phyloP scores from a whole-genome alignment of 1,140 invertebrate genomes.

The Sipha flava region DNA sequence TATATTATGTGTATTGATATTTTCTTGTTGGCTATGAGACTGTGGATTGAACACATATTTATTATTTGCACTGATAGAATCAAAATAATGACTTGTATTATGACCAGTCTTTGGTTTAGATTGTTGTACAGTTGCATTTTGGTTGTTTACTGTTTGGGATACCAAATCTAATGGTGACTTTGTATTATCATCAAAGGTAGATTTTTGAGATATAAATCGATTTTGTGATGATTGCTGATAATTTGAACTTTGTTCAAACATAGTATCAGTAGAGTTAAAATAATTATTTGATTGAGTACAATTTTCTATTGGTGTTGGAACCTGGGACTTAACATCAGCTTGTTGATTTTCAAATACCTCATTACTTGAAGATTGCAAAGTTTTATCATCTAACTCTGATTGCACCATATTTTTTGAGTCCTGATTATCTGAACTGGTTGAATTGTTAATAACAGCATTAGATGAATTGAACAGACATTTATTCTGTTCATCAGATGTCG shows the following conservation, averaged over 20 bases:
- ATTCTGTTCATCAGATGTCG: neutral
- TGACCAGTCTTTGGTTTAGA: neutral
- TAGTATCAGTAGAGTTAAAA: neutral
- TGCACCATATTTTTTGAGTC: neutral
- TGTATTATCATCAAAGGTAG: neutral
- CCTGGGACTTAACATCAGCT: no score
- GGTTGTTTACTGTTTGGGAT: neutral
- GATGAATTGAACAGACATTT: neutral
- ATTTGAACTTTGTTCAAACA: neutral
- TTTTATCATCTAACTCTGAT: neutral
- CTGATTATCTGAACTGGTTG: neutral
- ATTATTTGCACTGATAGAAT: neutral
- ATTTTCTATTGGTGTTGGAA: neutral
- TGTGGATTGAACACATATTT: neutral
- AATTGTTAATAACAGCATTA: neutral
- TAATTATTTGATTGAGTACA: neutral
- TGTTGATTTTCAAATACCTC: neutral
- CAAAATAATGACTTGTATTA: neutral
- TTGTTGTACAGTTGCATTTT: neutral
- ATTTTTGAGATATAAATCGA: neutral
- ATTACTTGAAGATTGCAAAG: neutral
- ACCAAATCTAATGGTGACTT: neutral
- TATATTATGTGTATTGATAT: neutral
- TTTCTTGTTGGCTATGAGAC: neutral
- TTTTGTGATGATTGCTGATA: neutral